phyloP scores from a whole-genome alignment of 2,888 invertebrate genomes.

The Noctuana brunneofusca region DNA sequence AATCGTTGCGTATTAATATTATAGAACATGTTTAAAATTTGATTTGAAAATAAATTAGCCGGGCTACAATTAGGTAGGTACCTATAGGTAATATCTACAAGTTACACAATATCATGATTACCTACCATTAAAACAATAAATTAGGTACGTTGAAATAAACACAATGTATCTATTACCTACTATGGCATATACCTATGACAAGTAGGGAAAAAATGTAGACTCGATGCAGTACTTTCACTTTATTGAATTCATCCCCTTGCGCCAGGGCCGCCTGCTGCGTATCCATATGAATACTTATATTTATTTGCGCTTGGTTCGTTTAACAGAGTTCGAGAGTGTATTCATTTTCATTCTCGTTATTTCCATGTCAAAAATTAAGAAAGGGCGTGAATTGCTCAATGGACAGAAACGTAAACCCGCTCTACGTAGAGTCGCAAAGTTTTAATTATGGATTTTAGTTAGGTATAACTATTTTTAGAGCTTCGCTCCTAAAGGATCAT shows the following conservation, averaged over 20 bases:
- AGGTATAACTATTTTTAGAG: neutral
- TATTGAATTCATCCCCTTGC: constrained; percentile 72
- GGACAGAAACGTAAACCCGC: constrained; percentile 8
- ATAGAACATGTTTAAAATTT: constrained; percentile 7
- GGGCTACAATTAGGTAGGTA: neutral
- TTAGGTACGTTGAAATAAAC: no score
- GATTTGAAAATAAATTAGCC: constrained; percentile 12
- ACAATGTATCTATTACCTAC: no score
- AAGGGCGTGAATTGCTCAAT: constrained; percentile 32
- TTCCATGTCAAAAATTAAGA: constrained; percentile 23
- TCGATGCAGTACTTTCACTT: constrained; percentile 43
- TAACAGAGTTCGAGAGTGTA: constrained; percentile 72
- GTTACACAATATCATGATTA: neutral
- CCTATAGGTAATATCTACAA: neutral
- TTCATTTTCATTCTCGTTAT: constrained; percentile 40
- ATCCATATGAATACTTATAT: constrained; percentile 74
- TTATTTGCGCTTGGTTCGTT: constrained; percentile 82
- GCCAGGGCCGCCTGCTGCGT: constrained; percentile 62
- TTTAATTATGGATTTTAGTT: neutral
- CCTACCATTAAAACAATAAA: neutral
- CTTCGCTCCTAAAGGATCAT: neutral
- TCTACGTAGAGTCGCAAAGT: neutral
- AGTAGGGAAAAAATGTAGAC: constrained; percentile 42
- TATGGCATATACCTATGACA: neutral
- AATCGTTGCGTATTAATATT: constrained; percentile 18